Base-by-base conservation (phyloP, 2,888 invertebrate species). In the Xanthia icteritia region DNA sequence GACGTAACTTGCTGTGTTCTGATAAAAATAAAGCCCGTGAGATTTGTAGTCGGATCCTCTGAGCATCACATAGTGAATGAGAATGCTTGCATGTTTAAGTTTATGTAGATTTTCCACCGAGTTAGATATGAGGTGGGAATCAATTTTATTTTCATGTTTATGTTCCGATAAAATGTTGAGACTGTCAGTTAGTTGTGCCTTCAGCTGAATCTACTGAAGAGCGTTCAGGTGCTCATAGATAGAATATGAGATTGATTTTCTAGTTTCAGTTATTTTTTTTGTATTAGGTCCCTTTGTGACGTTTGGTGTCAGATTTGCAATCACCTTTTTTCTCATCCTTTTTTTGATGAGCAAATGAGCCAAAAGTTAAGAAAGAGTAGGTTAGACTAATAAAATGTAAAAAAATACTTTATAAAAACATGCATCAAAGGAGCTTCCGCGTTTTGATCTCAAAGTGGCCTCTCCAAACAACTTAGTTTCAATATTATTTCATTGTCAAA, bases 21-120 rank as follows among this genome's bases (percentile, higher is more conserved):
- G 93, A 93, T 93, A 93, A 93, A 93, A 92, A 93, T 93, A 92
- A 92, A 91, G 89, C 92, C 90, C 76, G 66, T 71, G 89, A 90
- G 93, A 93, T 93, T 93, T 92, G 91, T 91, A 80, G 89, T 85
- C 77, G 83, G 77, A 83, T 81, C 84, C 83, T 86, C 82, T 82
- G 83, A 87, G 86, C 79, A 89, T 86, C 86, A 82, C 82, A 85
- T 86, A 74, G 70, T 85, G 88, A 85, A 89, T 88, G 87, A 88
- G 84, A 80, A 85, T 85, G 80, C 76, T 80, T 87, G 84, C 84
- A 86, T 88, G 86, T 89, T 90, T 77, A 89, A 81, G 73, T 80
- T 85, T 80, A 86, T 66, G 84, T 76, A 86, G 86, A 84, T 83
- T 83, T 83, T 79, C 69, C 63, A 31, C 58, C 17, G 74, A 74